Base-by-base conservation (phyloP, 1,140 invertebrate species). In the Drosophila kikkawai region DNA sequence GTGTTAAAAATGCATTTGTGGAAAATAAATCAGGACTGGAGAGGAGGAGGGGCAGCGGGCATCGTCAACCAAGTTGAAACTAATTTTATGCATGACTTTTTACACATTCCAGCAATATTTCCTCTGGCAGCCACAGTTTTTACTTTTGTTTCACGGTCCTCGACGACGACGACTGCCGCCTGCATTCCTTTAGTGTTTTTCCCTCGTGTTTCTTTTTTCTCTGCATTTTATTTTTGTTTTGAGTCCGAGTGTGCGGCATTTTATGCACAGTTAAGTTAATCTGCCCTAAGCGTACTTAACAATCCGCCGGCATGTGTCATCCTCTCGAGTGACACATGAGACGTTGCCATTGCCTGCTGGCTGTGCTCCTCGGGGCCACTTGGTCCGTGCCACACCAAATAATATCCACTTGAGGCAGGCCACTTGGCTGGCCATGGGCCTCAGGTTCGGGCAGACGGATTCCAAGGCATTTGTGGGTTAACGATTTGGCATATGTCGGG, bases 1-100 rank as follows among this genome's bases (percentile, higher is more conserved):
- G 85, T 90, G 85, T 77, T 88, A 73, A 70, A 61, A 64, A 55
- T 60, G 53, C 66, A 65, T 67, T 84, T 84, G 76, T 75, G 45
- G 63, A 79, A 78, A 81, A 85, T 88, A 81, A 88, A 88, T 84
- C 70, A 90, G 67, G 50, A 15, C 17, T 22, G n/a, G 32, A 11
- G 13, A 4, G n/a, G 32, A 11, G 13, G 3, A 19, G 48, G 36
- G 53, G 36, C n/a, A n/a, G 44, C 61, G 50, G 82, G 63, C 63
- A 69, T 58, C 84, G 74, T 84, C 84, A 88, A 69, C 85, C 80
- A 84, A 90, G 85, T 82, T 79, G 85, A 88, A 88, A 90, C 84
- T 88, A 90, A 88, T 88, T 88, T 84, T 88, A 88, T 88, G 84
- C 84, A 88, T 88, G 84, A 88, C 84, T 88, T 88, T 88, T 88